These are phyloP conservation scores for Drosophila bocqueti DNA, from an alignment of 1,140 invertebrate species.

Conservation along the genomic window DNA sequence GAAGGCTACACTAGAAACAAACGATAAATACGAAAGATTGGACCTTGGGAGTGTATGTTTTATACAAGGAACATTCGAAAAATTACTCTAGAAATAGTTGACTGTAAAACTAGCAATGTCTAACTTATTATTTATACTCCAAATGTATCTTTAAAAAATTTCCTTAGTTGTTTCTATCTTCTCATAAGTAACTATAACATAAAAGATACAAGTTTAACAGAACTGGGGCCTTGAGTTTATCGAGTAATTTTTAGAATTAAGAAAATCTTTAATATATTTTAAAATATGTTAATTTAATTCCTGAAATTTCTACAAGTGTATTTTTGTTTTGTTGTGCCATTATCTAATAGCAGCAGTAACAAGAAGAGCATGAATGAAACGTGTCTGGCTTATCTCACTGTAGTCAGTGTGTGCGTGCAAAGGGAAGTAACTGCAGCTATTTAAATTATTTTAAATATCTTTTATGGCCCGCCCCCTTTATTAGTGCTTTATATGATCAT, in stretches of 20 bases:
- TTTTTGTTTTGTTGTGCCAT: constrained; percentile 34
- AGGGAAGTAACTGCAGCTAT: constrained; percentile 21
- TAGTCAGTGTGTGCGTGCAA: constrained; percentile 3
- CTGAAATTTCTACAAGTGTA: constrained; percentile 2
- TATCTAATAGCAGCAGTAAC: constrained; percentile 64
- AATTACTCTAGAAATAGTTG: background rate
- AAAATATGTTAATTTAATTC: background rate
- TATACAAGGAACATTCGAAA: background rate
- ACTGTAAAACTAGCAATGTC: background rate
- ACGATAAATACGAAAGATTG: background rate
- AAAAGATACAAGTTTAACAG: too few relatives aligned
- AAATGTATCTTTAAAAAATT: background rate
- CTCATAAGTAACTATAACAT: too few relatives aligned
- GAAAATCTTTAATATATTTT: background rate
- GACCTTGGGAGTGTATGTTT: background rate
- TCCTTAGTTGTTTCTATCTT: too few relatives aligned
- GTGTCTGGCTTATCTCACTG: constrained; percentile 32
- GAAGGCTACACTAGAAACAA: constrained; percentile 23
- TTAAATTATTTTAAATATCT: constrained; percentile 30
- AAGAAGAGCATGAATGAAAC: constrained; percentile 34
- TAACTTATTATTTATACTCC: background rate
- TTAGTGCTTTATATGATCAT: background rate
- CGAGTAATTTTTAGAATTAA: background rate
- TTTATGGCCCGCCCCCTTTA: constrained; percentile 5
- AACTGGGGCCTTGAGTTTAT: too few relatives aligned